phyloP scores from a whole-genome alignment of 1,140 invertebrate species.

The Leptestheria dahalacensis region DNA sequence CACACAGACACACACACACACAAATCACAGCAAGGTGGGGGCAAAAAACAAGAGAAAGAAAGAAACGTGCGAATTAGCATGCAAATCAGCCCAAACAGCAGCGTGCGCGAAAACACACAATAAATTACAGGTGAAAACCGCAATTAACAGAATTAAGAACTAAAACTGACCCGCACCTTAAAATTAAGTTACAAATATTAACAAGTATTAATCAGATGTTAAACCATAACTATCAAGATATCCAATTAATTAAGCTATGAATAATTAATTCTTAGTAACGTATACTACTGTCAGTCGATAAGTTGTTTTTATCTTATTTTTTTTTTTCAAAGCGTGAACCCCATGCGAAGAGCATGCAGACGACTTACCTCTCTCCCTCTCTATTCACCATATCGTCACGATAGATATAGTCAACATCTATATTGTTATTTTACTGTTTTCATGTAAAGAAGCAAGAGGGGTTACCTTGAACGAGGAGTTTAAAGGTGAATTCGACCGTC shows the following conservation, averaged over 20 bases:
- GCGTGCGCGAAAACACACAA: not conserved
- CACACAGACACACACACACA: no score
- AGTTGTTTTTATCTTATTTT: not conserved
- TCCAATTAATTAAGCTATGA: no score
- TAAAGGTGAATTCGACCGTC: conserved; percentile 57
- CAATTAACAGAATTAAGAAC: no score
- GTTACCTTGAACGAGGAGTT: conserved; percentile 57
- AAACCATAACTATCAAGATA: no score
- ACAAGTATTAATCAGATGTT: not conserved
- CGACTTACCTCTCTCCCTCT: not conserved
- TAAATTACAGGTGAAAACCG: not conserved
- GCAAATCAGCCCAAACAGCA: not conserved
- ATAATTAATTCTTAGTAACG: no score
- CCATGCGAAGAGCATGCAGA: no score
- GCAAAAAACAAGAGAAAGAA: not conserved
- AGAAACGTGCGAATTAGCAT: conserved; percentile 5
- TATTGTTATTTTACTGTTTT: conserved; percentile 1
- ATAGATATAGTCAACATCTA: not conserved
- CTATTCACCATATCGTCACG: not conserved
- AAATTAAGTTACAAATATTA: not conserved
- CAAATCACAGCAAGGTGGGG: no score
- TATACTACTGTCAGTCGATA: no score
- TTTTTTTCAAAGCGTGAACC: not conserved
- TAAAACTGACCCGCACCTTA: no score
- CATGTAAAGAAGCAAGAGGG: not conserved